Evolutionary conservation across 2,113 vertebrate species (phyloP), one percentile per base, ranked within the genome.

Genomic region (Hydropotes inermis): DNA sequence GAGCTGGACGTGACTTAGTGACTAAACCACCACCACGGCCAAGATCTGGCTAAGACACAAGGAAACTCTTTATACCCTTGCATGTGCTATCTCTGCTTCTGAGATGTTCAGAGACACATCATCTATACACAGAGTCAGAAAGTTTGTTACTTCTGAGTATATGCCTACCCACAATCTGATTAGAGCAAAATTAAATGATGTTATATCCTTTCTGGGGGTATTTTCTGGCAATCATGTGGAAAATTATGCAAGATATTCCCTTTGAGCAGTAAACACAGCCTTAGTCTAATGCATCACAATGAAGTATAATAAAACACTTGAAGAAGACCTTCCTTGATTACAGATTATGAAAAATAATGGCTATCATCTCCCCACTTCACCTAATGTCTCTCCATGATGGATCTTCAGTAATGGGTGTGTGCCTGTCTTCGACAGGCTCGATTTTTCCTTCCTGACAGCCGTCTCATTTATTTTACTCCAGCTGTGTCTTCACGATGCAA

Each of bases 291-390:
- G 28, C 23, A 58, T 82, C 45, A 89, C 16, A 82, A 58, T 78
- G 79, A 83, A 82, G 5, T 76, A 25, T 76, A 91, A 64, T 76
- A 95, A 94, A 88, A 84, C 21, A 79, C 28, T 88, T 60, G 36
- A 96, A 83, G 39, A 52, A 84, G 16, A 36, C 60, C 30, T 16
- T 85, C 19, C 85, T 81, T 88, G 61, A 85, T 94, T 89, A 87
- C 27, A 93, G 87, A 67, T 79, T 93, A 84, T 96, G 79, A 88
- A 94, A 95, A 79, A 50, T 74, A 85, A 58, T 74, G 81, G 54
- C 5, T 12, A 70, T 70, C 86, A 55, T 91, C 67, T 81, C 17
- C 55, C 67, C 21, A 67, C 19, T 81, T 95, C 47, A 92, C 47
- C 74, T 58, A 82, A 58, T 54, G 43, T 94, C 58, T 58, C 33